Evolutionary conservation across 2,888 invertebrate species (phyloP), one percentile per base, ranked within the genome.

Genomic region (Schizaphis graminum): DNA sequence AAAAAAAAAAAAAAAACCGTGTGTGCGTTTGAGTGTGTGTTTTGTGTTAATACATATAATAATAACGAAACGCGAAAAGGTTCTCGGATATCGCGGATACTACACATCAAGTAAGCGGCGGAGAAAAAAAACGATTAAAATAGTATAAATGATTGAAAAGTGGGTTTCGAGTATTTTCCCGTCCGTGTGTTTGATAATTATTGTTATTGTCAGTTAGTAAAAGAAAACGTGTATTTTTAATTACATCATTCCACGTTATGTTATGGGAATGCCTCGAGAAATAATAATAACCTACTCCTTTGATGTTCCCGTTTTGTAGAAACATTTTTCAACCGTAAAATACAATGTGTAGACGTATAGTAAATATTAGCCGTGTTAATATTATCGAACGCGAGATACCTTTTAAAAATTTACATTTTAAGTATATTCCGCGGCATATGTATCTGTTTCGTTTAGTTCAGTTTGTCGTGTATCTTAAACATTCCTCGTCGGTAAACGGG

Each of bases 321-420:
- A 26, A 61, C 49, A 21, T 92, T 92, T 47, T 61, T 92, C 47
- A 47, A 47, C 92, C 47, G 26, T 61, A 47, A 26, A 47, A 61
- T 67, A n/a, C n/a, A 89, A 28, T 47, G 47, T 24, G 44, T 56
- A 28, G n/a, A 41, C 28, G 41, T 10, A 91, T 41, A 3, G 28
- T 67, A 16, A n/a, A n/a, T 49, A 47, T 49, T 47, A 10, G n/a
- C 3, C 35, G 8, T 49, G 47, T 47, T 85, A 77, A 77, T 77
- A 61, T 35, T 92, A 57, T 57, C n/a, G 24, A 91, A 85, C 85
- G 85, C n/a, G 85, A 44, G 57, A 26, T 47, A 56, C n/a, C 85
- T 35, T 13, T 92, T 47, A 35, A 92, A 49, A 61, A 92, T 87
- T 47, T 87, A 86, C 86, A 61, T 91, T 86, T 91, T 57, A 85